Percentiles rank a stretch among this genome's conserved stretches.
phyloP scores from a whole-genome alignment of 1,140 invertebrate genomes.

The Bombus sibiricus region DNA sequence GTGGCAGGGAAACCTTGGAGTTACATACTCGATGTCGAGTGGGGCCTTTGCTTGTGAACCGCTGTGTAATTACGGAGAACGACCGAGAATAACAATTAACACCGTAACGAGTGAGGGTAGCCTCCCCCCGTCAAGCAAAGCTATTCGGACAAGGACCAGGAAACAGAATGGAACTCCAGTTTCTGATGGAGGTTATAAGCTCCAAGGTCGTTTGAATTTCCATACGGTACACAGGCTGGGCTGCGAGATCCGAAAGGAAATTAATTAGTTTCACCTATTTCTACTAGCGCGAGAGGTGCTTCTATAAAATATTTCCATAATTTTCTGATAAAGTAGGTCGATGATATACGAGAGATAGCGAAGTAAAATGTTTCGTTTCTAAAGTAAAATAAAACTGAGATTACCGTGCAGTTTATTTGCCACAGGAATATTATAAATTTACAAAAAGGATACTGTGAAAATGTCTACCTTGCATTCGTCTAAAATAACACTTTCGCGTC shows the following conservation, averaged over 20 bases:
- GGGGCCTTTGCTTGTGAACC: slow-evolving; percentile 1
- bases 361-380: too few species aligned
- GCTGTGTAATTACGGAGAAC: slow-evolving; percentile 31
- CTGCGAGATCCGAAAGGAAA: background rate
- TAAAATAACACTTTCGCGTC: background rate
- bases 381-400: too few species aligned
- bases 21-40: slow-evolving; percentile 20
- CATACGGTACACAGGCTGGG: background rate
- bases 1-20: background rate
- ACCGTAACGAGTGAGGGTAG: slow-evolving; percentile 21
- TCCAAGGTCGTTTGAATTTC: slow-evolving; percentile 34
- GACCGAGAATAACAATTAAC: slow-evolving; percentile 48
- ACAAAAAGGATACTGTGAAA: background rate
- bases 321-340: too few species aligned
- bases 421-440: too few species aligned
- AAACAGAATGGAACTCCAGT: slow-evolving; percentile 4
- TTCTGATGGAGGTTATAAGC: slow-evolving; percentile 13
- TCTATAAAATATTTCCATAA: background rate
- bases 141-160: slow-evolving; percentile 26
- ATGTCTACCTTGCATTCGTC: too few species aligned
- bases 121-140: slow-evolving; percentile 22
- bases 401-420: too few species aligned
- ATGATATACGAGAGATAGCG: too few species aligned
- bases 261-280: slow-evolving; percentile 17
- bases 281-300: too few species aligned